Conservation (phyloP, 2,113 vertebrate genomes). For the Camelus bactrianus region DNA sequence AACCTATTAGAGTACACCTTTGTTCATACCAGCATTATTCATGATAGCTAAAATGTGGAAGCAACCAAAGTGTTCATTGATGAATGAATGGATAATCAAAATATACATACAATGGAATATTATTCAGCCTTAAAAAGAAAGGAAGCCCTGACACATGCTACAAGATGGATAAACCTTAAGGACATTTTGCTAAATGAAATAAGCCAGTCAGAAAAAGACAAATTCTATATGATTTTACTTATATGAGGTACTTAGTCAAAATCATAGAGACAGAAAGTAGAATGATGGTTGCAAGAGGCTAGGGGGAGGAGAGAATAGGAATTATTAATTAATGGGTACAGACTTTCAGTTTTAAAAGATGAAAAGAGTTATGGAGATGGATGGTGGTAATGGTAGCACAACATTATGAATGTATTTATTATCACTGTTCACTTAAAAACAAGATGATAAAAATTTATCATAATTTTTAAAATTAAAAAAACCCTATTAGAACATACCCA, state of each 20-base stretch:
- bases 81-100: neutral
- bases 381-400: neutral
- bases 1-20: neutral
- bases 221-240: neutral
- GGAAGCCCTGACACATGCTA: neutral
- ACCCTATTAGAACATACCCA: neutral
- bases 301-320: neutral
- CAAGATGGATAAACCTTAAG: neutral
- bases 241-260: neutral
- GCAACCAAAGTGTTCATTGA: neutral
- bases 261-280: neutral
- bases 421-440: neutral
- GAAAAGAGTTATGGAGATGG: neutral
- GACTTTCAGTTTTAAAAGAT: conserved; percentile 41
- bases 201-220: neutral
- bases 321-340: neutral
- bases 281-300: neutral
- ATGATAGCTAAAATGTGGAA: neutral
- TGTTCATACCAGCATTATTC: neutral
- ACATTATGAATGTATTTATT: neutral
- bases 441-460: conserved; percentile 1
- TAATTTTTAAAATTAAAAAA: neutral
- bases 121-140: neutral
- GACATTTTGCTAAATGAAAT: neutral
- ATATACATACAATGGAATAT: neutral